Percentiles rank a stretch among this genome's conserved stretches.
Conservation (phyloP, 1,140 invertebrate genomes). For the Hypsibius dujardini region DNA sequence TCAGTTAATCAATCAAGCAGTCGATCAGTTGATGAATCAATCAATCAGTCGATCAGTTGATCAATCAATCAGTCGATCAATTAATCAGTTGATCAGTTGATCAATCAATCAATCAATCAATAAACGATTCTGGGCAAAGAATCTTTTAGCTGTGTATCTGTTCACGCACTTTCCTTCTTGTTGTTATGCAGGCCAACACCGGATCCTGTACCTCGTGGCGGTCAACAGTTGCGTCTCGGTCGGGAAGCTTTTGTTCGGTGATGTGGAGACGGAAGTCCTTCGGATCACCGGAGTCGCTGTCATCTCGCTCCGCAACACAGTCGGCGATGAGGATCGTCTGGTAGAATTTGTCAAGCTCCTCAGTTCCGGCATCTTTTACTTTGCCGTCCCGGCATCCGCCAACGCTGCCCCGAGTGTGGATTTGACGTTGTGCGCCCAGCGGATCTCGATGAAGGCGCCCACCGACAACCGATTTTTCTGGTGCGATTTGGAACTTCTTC, state of each 20-base stretch:
- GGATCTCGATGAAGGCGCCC: constrained; percentile 50
- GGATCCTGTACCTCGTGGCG: constrained; percentile 64
- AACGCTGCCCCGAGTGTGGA: constrained; percentile 43
- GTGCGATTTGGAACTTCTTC: constrained; percentile 33
- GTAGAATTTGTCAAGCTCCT: constrained; percentile 47
- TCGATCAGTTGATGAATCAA: too few relatives aligned
- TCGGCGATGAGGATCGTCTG: constrained; percentile 22
- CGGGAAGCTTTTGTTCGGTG: constrained; percentile 54
- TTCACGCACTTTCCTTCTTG: background rate
- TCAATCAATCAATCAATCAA: too few relatives aligned
- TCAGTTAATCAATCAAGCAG: too few relatives aligned
- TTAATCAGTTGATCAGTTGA: too few relatives aligned
- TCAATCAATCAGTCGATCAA: too few relatives aligned
- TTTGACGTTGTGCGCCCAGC: constrained; percentile 77
- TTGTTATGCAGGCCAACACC: constrained; percentile 46
- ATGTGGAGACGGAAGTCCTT: constrained; percentile 66
- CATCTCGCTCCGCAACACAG: constrained; percentile 54
- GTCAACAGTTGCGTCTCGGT: constrained; percentile 86
- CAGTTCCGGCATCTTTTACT: constrained; percentile 91
- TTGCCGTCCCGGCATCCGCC: constrained; percentile 49
- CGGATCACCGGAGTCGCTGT: constrained; percentile 76
- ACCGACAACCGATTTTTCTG: constrained; percentile 93
- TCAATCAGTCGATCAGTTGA: too few relatives aligned
- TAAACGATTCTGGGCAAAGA: too few relatives aligned
- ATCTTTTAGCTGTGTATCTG: too few relatives aligned